Percentiles rank a stretch among this genome's conserved stretches.
Conservation (phyloP, 2,113 vertebrate genomes). For the Symphodus melops region DNA sequence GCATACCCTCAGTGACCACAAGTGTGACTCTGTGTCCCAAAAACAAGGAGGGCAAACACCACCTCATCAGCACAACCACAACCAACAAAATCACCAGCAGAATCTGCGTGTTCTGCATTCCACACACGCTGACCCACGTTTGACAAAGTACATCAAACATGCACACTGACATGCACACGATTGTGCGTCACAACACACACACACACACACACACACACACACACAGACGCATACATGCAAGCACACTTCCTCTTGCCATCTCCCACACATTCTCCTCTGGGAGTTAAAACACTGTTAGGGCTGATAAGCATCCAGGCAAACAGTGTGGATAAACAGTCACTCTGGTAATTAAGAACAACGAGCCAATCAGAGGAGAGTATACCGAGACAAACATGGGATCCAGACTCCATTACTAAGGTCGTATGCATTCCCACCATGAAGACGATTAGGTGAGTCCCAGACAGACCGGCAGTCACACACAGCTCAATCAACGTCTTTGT, state of each 20-base stretch:
- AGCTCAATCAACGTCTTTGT: slow-evolving; percentile 11
- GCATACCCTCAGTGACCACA: slow-evolving; percentile 20
- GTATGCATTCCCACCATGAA: slow-evolving; percentile 59
- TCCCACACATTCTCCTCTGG: slow-evolving; percentile 79
- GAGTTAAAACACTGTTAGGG: slow-evolving; percentile 78
- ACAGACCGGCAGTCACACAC: slow-evolving; percentile 28
- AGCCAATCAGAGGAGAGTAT: slow-evolving; percentile 68
- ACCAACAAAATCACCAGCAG: slow-evolving; percentile 43
- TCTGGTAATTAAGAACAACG: slow-evolving; percentile 74
- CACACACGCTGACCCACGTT: slow-evolving; percentile 65
- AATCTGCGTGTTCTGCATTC: slow-evolving; percentile 73
- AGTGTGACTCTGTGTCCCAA: slow-evolving; percentile 14
- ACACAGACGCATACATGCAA: slow-evolving; percentile 5
- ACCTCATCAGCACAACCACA: slow-evolving; percentile 53
- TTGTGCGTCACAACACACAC: slow-evolving; percentile 53
- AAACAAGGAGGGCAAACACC: slow-evolving; percentile 28
- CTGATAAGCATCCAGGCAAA: slow-evolving; percentile 82
- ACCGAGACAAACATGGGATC: slow-evolving; percentile 70
- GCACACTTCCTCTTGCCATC: slow-evolving; percentile 72
- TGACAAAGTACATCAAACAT: slow-evolving; percentile 67
- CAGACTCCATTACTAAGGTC: slow-evolving; percentile 66
- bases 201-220: not conserved
- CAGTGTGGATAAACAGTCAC: slow-evolving; percentile 78
- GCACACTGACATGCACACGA: slow-evolving; percentile 52
- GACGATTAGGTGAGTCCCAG: slow-evolving; percentile 59